Percentiles rank a stretch among this genome's conserved stretches.
Conservation (phyloP, 2,113 vertebrate species). For the Toxotes chatareus region DNA sequence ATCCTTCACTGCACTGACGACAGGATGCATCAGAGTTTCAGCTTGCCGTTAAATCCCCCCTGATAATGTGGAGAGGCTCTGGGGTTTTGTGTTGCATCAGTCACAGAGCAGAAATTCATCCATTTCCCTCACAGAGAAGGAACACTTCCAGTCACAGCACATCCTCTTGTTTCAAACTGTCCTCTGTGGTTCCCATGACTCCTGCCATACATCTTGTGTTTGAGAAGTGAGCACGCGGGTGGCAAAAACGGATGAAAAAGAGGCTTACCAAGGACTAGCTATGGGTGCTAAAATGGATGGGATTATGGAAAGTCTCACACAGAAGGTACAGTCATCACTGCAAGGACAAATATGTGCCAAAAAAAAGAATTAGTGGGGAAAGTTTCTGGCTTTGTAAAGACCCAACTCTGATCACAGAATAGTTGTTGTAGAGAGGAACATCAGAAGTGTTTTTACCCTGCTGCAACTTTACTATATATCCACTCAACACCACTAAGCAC, state of each 20-base stretch:
- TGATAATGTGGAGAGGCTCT: conserved; percentile 35
- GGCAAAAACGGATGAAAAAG: conserved; percentile 53
- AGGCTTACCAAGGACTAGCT: conserved; percentile 56
- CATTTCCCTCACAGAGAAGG: conserved; percentile 15
- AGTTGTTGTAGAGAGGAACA: conserved; percentile 37
- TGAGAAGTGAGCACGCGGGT: conserved; percentile 13
- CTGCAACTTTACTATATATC: conserved; percentile 34
- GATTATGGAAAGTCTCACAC: conserved; percentile 60
- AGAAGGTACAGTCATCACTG: conserved; percentile 46
- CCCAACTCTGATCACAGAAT: conserved; percentile 36
- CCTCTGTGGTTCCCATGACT: conserved; percentile 35
- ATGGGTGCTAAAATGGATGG: conserved; percentile 48
- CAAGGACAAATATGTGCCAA: conserved; percentile 63
- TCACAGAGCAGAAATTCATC: conserved; percentile 37
- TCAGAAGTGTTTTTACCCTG: conserved; percentile 24
- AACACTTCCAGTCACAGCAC: conserved; percentile 29
- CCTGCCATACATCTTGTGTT: conserved; percentile 46
- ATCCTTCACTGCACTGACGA: conserved; percentile 42
- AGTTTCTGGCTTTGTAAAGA: conserved; percentile 46
- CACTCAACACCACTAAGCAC: conserved; percentile 61
- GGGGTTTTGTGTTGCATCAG: conserved; percentile 46
- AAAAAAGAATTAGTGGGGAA: conserved; percentile 38
- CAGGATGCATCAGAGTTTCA: conserved; percentile 34
- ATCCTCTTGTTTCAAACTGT: conserved; percentile 42
- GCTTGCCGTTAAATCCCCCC: conserved; percentile 50